phyloP scores from a whole-genome alignment of 2,888 invertebrate species.

The Antheraea assamensis region DNA sequence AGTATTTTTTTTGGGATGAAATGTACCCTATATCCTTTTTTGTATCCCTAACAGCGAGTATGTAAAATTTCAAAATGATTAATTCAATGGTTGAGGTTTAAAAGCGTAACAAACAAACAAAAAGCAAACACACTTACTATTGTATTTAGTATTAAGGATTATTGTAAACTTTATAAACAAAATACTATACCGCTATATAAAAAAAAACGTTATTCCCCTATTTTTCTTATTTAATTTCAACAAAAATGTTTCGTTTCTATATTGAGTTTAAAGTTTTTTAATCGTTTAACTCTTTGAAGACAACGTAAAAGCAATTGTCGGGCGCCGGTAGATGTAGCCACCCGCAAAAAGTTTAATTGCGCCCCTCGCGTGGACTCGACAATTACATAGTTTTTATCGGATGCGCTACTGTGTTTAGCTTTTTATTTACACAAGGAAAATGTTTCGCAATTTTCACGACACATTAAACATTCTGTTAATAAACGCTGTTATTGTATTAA shows the following conservation, averaged over 20 bases:
- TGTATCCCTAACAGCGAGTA: too few relatives aligned
- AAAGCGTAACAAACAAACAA: too few relatives aligned
- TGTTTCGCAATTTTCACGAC: not conserved
- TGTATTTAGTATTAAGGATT: too few relatives aligned
- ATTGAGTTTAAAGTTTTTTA: slow-evolving; percentile 18
- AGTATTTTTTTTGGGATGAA: too few relatives aligned
- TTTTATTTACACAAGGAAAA: slow-evolving; percentile 9
- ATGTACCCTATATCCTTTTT: too few relatives aligned
- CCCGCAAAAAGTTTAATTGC: slow-evolving; percentile 64
- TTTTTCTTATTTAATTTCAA: not conserved
- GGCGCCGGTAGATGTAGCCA: slow-evolving; percentile 17
- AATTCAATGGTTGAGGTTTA: too few relatives aligned
- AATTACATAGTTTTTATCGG: slow-evolving; percentile 56
- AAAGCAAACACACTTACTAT: too few relatives aligned
- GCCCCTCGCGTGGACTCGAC: slow-evolving; percentile 44
- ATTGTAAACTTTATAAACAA: too few relatives aligned
- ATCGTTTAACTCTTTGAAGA: slow-evolving; percentile 20
- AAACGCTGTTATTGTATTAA: not conserved
- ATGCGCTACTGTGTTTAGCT: not conserved
- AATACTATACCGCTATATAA: too few relatives aligned
- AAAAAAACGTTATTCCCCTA: too few relatives aligned
- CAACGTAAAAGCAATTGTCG: slow-evolving; percentile 17
- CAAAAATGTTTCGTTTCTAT: not conserved
- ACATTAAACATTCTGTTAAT: not conserved
- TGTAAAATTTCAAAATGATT: too few relatives aligned